These are phyloP conservation scores for Cricetomys ansorgei DNA, from an alignment of 2,113 vertebrate species.

Conservation along the genomic window DNA sequence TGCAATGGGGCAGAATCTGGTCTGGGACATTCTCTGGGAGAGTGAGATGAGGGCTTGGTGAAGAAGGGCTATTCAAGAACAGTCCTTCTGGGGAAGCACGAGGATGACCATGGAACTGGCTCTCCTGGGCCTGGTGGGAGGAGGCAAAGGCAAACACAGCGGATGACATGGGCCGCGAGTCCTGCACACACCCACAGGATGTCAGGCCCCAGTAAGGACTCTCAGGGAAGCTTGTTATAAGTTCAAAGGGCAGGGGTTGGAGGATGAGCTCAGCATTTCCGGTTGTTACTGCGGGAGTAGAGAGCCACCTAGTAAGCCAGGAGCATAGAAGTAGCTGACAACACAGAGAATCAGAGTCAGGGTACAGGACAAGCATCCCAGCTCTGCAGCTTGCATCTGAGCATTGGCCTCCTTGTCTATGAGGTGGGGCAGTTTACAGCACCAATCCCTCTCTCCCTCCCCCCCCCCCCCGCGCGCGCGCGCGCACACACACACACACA, in stretches of 20 bases:
- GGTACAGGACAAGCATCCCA: background rate
- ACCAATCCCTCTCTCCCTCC: no score
- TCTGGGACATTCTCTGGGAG: background rate
- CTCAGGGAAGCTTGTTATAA: background rate
- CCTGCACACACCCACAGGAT: background rate
- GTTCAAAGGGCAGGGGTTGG: background rate
- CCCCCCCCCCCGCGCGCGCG: no score
- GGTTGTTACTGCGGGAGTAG: background rate
- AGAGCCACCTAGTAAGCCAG: no score
- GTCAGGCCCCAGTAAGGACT: background rate
- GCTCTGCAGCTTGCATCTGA: background rate
- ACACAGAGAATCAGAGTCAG: background rate
- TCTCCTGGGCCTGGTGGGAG: background rate
- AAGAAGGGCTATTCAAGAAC: background rate
- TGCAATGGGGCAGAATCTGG: background rate
- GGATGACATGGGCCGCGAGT: background rate
- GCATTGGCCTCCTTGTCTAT: constrained; percentile 16
- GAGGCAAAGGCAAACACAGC: background rate
- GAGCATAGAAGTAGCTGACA: background rate
- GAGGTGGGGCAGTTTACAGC: background rate
- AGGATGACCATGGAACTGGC: background rate
- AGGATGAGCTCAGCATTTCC: background rate
- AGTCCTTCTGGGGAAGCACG: background rate
- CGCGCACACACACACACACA: no score
- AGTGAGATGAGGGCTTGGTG: background rate